A percentile compares a stretch with the other conserved stretches of the same genome.
phyloP scores from a whole-genome alignment of 2,113 vertebrate genomes.

The Vireo altiloquus region DNA sequence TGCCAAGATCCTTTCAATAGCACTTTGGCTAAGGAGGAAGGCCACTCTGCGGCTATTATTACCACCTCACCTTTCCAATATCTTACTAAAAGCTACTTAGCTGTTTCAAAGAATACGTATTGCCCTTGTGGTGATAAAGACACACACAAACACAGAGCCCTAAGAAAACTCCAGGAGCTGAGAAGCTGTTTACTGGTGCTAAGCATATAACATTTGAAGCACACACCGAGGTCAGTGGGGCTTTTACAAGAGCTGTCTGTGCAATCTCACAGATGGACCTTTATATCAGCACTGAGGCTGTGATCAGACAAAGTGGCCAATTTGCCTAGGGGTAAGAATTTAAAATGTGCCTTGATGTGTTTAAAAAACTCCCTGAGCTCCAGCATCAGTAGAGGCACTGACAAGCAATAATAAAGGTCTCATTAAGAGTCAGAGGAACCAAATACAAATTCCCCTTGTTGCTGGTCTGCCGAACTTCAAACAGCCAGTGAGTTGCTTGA shows the following conservation, averaged over 20 bases:
- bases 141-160: not conserved
- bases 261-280: slow-evolving; percentile 34
- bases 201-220: not conserved
- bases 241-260: slow-evolving; percentile 46
- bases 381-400: not conserved
- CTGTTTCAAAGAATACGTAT: not conserved
- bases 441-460: slow-evolving; percentile 55
- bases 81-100: slow-evolving; percentile 35
- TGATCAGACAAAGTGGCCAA: slow-evolving; percentile 44
- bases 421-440: slow-evolving; percentile 19
- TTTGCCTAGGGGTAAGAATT: slow-evolving; percentile 46
- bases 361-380: slow-evolving; percentile 16
- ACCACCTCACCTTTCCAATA: not conserved
- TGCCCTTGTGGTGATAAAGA: not conserved
- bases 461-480: slow-evolving; percentile 28
- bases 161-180: not conserved
- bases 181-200: not conserved
- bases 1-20: not conserved
- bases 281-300: slow-evolving; percentile 14
- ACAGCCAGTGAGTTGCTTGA: not conserved
- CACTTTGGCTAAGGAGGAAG: not conserved
- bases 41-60: not conserved
- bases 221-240: not conserved
- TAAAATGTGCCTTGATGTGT: slow-evolving; percentile 38
- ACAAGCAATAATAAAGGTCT: slow-evolving; percentile 34